Evolutionary conservation across 2,113 vertebrate genomes (phyloP).

Genomic region (Thymallus thymallus): DNA sequence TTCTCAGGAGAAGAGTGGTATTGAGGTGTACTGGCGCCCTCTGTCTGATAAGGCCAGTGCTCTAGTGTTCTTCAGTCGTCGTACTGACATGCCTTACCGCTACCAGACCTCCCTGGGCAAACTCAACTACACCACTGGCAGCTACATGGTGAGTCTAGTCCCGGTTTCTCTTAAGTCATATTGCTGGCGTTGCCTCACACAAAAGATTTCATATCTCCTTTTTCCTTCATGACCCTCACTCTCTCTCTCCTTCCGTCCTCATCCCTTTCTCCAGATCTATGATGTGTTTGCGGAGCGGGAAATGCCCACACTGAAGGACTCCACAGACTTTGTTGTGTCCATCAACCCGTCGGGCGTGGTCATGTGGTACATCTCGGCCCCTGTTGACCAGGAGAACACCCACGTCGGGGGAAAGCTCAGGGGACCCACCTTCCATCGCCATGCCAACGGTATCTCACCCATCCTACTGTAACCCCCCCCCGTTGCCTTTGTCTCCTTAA

Average conservation of each 20-base stretch:
- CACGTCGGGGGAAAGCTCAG: neutral
- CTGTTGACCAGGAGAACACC: constrained; percentile 36
- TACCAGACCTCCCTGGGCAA: constrained; percentile 78
- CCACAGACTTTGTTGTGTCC: constrained; percentile 77
- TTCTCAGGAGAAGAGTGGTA: constrained; percentile 75
- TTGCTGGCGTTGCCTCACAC: neutral
- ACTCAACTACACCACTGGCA: constrained; percentile 69
- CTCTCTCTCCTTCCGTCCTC: neutral
- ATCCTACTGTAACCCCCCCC: constrained; percentile 38
- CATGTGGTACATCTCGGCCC: constrained; percentile 86
- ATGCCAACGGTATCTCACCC: constrained; percentile 31
- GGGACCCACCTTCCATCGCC: neutral
- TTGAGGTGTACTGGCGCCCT: constrained; percentile 84
- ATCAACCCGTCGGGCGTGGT: constrained; percentile 91
- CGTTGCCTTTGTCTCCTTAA: neutral
- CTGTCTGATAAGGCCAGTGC: constrained; percentile 73
- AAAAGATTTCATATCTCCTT: neutral
- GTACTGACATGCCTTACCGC: constrained; percentile 82
- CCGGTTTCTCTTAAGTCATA: neutral
- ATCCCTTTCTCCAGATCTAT: constrained; percentile 61
- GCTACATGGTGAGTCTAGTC: constrained; percentile 74
- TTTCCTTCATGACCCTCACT: neutral
- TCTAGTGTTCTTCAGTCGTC: constrained; percentile 89
- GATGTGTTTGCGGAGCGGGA: constrained; percentile 71
- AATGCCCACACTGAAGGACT: constrained; percentile 61